phyloP scores from a whole-genome alignment of 2,797 vertebrate species.

The Fistularia commersonii region DNA sequence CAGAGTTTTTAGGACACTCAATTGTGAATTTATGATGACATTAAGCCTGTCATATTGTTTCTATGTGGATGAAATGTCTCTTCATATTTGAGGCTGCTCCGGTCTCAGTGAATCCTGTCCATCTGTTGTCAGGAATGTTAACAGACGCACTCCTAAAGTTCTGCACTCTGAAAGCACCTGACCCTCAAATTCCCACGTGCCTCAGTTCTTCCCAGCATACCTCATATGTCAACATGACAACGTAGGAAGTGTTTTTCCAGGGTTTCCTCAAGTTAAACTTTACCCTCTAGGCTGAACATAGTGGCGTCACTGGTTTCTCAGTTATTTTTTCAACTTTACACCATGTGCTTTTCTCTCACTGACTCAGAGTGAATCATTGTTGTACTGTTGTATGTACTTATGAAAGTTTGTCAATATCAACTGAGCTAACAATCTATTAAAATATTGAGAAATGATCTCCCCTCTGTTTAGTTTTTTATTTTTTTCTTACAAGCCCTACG shows the following conservation, averaged over 20 bases:
- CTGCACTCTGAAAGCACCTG: constrained; percentile 19
- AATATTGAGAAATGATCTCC: too few species aligned
- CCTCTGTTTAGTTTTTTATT: too few species aligned
- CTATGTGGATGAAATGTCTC: too few species aligned
- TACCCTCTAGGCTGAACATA: constrained; percentile 12
- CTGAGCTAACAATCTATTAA: too few species aligned
- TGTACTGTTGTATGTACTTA: too few species aligned
- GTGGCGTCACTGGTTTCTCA: constrained; percentile 22
- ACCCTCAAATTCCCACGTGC: constrained; percentile 39
- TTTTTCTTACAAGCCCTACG: neutral
- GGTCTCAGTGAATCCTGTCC: neutral
- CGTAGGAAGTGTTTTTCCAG: constrained; percentile 47
- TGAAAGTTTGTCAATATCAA: too few species aligned
- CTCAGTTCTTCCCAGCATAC: constrained; percentile 14
- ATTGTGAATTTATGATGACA: too few species aligned
- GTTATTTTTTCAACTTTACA: constrained; percentile 6
- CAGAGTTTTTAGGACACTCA: too few species aligned
- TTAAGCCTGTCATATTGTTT: too few species aligned
- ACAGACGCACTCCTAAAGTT: constrained; percentile 1
- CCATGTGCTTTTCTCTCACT: too few species aligned
- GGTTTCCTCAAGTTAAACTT: constrained; percentile 61
- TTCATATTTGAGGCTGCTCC: too few species aligned
- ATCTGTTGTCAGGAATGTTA: constrained; percentile 21
- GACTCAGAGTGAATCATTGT: too few species aligned
- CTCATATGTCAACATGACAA: constrained; percentile 25